Base-by-base conservation (phyloP, 2,888 invertebrate species). In the Penaeus monodon region DNA sequence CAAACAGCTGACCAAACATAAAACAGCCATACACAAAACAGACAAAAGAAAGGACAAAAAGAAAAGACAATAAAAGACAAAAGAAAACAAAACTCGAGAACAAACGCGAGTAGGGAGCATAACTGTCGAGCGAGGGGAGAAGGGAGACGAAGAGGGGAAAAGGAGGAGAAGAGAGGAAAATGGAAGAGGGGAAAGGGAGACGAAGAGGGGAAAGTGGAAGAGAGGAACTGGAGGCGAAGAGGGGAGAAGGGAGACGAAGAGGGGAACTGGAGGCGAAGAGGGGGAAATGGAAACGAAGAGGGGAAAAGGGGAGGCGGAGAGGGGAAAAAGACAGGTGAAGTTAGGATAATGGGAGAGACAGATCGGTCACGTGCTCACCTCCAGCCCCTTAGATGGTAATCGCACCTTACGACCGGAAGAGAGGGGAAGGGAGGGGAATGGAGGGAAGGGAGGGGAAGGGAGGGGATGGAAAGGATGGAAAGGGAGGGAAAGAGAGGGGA, bases 41-140 rank as follows among this genome's bases (percentile, higher is more conserved):
- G 44, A 44, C 44, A 44, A 44, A 44, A 44, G 44, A 44, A 44
- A 44, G 44, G 10, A 38, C 33, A 10, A 44, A 44, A 8, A 44
- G 44, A 44, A 44, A 6, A 10, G 44, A 44, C 44, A 44, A 44
- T 44, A 44, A 44, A 44, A 44, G 33, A 44, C 14, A 77, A 77
- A 77, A 63, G 27, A 77, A n/a, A 38, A 14, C 76, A 77, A 63
- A 77, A 77, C 29, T 76, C 57, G 24, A 57, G 57, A 27, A 33
- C 29, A 63, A 29, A 63, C 63, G 29, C 63, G 57, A 77, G 29
- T 49, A 57, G 57, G 57, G 29, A 29, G 57, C 57, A 27, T 14
- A 57, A 57, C 57, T 57, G 57, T 57, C 57, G 17, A 57, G 57
- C 10, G 44, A 44, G 44, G 44, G 33, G 70, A 17, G 3, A 44